These are phyloP conservation scores for Argynnis bischoffii DNA, from an alignment of 2,888 invertebrate species.

Conservation along the genomic window DNA sequence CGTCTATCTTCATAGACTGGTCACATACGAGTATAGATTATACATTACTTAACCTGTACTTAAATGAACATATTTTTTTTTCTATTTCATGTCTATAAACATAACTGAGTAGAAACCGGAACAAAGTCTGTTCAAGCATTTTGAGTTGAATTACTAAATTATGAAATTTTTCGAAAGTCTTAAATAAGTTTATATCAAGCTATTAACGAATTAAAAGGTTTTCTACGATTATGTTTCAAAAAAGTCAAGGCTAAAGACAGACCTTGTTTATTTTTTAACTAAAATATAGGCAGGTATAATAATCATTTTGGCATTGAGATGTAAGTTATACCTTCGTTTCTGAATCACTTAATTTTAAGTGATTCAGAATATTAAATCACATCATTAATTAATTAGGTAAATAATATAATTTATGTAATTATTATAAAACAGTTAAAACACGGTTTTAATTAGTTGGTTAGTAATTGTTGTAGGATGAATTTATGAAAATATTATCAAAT, in stretches of 20 bases:
- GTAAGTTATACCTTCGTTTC: conserved; percentile 5
- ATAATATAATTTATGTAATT: conserved; percentile 2
- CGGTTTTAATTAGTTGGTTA: no score
- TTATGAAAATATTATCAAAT: no score
- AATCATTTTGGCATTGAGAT: conserved; percentile 18
- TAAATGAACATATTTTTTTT: no score
- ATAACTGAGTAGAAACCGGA: no score
- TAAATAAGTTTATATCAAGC: background rate
- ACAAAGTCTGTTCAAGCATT: no score
- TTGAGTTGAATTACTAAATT: no score
- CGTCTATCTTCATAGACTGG: no score
- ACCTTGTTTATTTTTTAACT: conserved; percentile 10
- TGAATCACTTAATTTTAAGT: conserved; percentile 15
- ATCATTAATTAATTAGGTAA: conserved; percentile 13
- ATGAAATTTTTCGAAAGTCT: no score
- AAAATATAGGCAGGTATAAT: background rate
- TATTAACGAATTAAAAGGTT: background rate
- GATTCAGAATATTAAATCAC: conserved; percentile 8
- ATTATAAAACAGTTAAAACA: background rate
- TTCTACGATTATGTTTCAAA: conserved; percentile 1
- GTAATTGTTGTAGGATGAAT: no score
- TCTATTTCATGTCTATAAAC: no score
- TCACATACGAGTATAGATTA: no score
- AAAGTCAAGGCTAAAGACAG: conserved; percentile 1
- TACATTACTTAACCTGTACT: no score